Evolutionary conservation across 2,888 invertebrate genomes (phyloP).

Genomic region (Eupithecia vulgata): DNA sequence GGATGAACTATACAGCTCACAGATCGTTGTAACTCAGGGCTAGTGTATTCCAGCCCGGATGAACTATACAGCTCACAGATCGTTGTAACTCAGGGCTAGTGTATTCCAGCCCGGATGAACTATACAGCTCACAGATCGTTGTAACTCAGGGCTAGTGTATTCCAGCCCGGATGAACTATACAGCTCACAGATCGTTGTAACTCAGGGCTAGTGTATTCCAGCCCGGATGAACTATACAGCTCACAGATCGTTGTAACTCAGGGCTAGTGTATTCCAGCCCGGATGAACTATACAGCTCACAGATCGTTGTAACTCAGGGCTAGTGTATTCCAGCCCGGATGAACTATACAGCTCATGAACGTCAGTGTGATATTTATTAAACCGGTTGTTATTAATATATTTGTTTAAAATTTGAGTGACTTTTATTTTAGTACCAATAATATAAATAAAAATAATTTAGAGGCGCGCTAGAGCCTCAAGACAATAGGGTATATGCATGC

Average conservation of each 20-base stretch:
- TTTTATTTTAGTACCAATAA: not conserved
- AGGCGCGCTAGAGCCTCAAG: no score
- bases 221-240: not conserved
- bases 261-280: not conserved
- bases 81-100: not conserved
- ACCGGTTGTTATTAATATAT: conserved; percentile 1
- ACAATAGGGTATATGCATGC: no score
- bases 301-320: no score
- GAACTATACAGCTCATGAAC: not conserved
- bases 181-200: no score
- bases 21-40: no score
- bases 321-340: not conserved
- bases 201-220: not conserved
- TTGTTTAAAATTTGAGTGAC: not conserved
- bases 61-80: not conserved
- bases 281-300: not conserved
- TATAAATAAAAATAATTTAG: no score
- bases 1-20: not conserved
- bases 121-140: no score
- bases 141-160: not conserved
- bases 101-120: not conserved
- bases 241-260: no score
- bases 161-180: not conserved
- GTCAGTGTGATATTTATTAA: conserved; percentile 7
- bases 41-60: not conserved